Percentiles rank a stretch among this genome's conserved stretches.
phyloP scores from a whole-genome alignment of 2,888 invertebrate genomes.

The Acrobasis repandana region DNA sequence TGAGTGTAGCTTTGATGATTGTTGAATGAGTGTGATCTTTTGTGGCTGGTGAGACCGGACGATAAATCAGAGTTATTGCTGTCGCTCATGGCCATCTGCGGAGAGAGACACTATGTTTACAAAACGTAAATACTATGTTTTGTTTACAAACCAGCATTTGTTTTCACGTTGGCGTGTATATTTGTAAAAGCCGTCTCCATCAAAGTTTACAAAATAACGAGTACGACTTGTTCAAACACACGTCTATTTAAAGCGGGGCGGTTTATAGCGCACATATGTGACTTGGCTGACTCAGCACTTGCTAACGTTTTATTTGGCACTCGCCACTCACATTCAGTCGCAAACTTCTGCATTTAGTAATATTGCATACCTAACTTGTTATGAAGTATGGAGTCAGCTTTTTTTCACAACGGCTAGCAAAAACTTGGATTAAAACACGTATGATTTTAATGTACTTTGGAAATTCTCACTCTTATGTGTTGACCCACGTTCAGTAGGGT shows the following conservation, averaged over 20 bases:
- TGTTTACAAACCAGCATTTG: constrained; percentile 22
- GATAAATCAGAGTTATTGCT: constrained; percentile 77
- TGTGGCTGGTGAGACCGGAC: constrained; percentile 84
- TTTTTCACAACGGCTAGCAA: background rate
- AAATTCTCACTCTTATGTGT: background rate
- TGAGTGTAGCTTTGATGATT: constrained; percentile 87
- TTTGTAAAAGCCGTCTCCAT: constrained; percentile 28
- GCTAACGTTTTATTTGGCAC: constrained; percentile 25
- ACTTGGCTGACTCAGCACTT: constrained; percentile 26
- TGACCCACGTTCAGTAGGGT: constrained; percentile 16
- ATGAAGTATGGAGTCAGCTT: constrained; percentile 12
- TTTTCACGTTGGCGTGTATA: constrained; percentile 21
- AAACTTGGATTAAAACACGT: constrained; percentile 11
- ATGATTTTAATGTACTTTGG: background rate
- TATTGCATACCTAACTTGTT: constrained; percentile 15
- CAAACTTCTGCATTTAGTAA: constrained; percentile 17
- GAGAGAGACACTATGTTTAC: constrained; percentile 33
- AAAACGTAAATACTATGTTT: constrained; percentile 16
- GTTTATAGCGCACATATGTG: constrained; percentile 40
- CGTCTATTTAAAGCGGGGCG: constrained; percentile 43
- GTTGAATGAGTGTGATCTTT: constrained; percentile 87
- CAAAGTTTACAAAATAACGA: constrained; percentile 43
- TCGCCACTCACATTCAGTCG: constrained; percentile 18
- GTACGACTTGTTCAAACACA: constrained; percentile 44
- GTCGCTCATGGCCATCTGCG: constrained; percentile 86